phyloP scores from a whole-genome alignment of 2,888 invertebrate genomes.

The Byasa hedistus region DNA sequence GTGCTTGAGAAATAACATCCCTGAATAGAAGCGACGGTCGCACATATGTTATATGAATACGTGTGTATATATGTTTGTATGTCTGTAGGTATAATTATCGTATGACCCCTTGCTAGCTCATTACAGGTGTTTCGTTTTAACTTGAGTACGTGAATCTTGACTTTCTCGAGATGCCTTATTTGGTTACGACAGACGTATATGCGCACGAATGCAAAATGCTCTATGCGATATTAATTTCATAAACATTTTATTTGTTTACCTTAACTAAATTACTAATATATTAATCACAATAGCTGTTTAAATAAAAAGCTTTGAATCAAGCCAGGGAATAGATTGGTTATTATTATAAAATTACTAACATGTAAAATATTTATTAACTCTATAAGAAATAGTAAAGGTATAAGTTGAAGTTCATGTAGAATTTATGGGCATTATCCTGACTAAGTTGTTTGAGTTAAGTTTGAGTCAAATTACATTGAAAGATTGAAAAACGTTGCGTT shows the following conservation, averaged over 20 bases:
- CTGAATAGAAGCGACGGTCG: constrained; percentile 5
- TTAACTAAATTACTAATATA: too few relatives aligned
- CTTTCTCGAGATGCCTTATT: constrained; percentile 24
- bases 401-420: too few relatives aligned
- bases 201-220: constrained; percentile 6
- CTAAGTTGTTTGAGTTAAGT: background rate
- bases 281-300: too few relatives aligned
- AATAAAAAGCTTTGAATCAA: too few relatives aligned
- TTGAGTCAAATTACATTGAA: background rate
- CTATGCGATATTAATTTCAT: too few relatives aligned
- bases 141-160: constrained; percentile 23
- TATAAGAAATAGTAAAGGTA: too few relatives aligned
- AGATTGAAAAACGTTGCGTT: constrained; percentile 8
- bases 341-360: too few relatives aligned
- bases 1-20: constrained; percentile 24
- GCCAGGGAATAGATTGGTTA: too few relatives aligned
- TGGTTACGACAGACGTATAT: constrained; percentile 16
- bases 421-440: too few relatives aligned
- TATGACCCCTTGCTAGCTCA: constrained; percentile 20
- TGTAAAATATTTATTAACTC: too few relatives aligned
- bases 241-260: background rate
- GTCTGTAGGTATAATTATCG: constrained; percentile 13
- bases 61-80: background rate
- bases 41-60: background rate
- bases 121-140: constrained; percentile 14